Percentiles rank a stretch among this genome's conserved stretches.
These are phyloP conservation scores for Phortica magna DNA, from an alignment of 2,888 invertebrate species.

Conservation along the genomic window DNA sequence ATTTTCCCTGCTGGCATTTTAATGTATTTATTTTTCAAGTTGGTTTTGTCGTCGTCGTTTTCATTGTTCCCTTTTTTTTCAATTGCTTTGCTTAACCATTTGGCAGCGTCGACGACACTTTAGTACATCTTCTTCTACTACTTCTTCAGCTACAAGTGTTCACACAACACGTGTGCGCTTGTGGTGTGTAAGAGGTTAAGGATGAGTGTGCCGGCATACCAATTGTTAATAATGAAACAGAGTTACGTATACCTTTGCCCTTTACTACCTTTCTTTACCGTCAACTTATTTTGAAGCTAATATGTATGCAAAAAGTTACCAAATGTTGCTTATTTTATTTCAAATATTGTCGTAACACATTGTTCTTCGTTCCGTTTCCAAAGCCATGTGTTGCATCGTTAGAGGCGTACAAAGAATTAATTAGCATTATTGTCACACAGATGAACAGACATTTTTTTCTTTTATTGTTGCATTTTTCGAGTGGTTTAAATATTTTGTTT, in stretches of 20 bases:
- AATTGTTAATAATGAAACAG: slow-evolving; percentile 31
- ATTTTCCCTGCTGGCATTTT: slow-evolving; percentile 75
- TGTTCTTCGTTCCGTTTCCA: neutral
- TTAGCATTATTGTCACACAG: slow-evolving; percentile 8
- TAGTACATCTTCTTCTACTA: neutral
- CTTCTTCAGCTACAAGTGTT: neutral
- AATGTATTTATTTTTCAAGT: slow-evolving; percentile 68
- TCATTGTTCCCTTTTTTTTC: neutral
- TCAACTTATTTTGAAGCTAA: neutral
- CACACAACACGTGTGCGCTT: neutral
- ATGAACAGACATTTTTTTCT: no score
- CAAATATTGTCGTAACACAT: neutral
- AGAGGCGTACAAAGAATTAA: neutral
- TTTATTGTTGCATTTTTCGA: no score
- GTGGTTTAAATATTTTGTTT: neutral
- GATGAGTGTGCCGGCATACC: neutral
- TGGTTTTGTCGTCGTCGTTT: neutral
- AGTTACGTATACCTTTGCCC: neutral
- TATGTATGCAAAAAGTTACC: slow-evolving; percentile 24
- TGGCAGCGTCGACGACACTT: neutral
- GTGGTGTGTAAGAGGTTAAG: neutral
- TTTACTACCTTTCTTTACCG: neutral
- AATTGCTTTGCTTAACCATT: neutral
- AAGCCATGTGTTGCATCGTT: neutral
- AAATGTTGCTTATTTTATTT: slow-evolving; percentile 23